Conservation (phyloP, 2,113 vertebrate genomes). For the Xyrauchen texanus region DNA sequence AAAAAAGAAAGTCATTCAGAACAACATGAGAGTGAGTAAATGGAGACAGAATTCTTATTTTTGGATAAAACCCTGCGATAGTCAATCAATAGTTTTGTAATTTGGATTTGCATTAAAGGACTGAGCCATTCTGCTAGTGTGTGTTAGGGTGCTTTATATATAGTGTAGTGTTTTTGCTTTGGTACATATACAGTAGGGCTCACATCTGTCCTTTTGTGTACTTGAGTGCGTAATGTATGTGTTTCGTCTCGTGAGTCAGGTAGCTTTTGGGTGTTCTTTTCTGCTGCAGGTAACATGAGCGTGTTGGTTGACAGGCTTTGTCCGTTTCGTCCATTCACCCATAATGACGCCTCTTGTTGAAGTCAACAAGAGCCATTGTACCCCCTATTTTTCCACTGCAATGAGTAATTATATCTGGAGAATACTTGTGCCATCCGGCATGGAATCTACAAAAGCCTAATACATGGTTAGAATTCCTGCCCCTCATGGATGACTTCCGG, state of each 20-base stretch:
- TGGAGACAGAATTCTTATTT: too few relatives aligned
- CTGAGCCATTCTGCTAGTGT: neutral
- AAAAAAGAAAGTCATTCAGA: too few relatives aligned
- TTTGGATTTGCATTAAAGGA: neutral
- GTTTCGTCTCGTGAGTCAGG: conserved; percentile 17
- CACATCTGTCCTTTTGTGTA: neutral
- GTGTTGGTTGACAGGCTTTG: conserved; percentile 54
- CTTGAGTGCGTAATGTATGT: neutral
- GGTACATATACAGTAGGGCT: neutral
- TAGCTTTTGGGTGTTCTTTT: conserved; percentile 13
- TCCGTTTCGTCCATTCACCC: conserved; percentile 60
- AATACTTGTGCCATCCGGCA: neutral
- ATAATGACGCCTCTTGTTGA: conserved; percentile 48
- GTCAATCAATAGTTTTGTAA: neutral
- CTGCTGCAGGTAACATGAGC: conserved; percentile 55
- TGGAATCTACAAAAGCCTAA: neutral
- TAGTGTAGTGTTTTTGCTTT: neutral
- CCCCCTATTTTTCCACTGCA: conserved; percentile 6
- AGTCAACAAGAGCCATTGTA: conserved; percentile 9
- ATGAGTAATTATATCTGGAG: conserved; percentile 2
- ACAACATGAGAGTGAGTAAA: too few relatives aligned
- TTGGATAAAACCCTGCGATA: neutral
- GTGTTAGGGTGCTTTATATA: neutral
- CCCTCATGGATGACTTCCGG: conserved; percentile 50
- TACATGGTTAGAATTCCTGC: conserved; percentile 1